phyloP scores from a whole-genome alignment of 2,888 invertebrate genomes.

The Zaprionus lineosus region DNA sequence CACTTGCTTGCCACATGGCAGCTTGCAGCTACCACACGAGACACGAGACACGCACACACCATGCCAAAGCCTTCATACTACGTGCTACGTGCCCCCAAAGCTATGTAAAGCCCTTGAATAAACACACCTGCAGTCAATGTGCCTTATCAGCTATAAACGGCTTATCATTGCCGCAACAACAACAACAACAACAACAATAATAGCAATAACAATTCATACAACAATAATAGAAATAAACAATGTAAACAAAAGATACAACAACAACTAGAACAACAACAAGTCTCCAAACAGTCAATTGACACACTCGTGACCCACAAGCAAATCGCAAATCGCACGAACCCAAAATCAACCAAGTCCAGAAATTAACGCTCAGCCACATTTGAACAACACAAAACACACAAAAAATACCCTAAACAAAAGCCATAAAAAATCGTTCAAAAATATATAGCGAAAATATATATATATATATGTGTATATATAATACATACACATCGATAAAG shows the following conservation, averaged over 20 bases:
- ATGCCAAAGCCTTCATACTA: no score
- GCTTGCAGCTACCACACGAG: slow-evolving; percentile 33
- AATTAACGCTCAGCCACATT: no score
- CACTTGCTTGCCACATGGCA: slow-evolving; percentile 31
- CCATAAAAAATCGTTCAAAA: no score
- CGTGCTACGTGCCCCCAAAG: no score
- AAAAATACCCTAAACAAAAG: no score
- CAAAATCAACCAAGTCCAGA: slow-evolving; percentile 14
- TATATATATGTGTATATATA: no score
- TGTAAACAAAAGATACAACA: slow-evolving; percentile 14
- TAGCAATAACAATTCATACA: background rate
- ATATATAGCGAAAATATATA: no score
- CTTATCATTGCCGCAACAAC: slow-evolving; percentile 52
- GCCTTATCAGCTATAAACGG: slow-evolving; percentile 43
- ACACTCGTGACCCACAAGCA: slow-evolving; percentile 51
- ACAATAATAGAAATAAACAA: slow-evolving; percentile 7
- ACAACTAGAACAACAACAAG: slow-evolving; percentile 13
- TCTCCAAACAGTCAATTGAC: slow-evolving; percentile 54
- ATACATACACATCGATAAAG: no score
- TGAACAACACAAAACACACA: background rate
- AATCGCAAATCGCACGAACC: no score
- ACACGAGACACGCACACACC: background rate
- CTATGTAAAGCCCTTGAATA: no score
- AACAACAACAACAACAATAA: slow-evolving; percentile 2
- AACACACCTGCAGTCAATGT: no score